phyloP scores from a whole-genome alignment of 2,888 invertebrate species.

The Laothoe populi region DNA sequence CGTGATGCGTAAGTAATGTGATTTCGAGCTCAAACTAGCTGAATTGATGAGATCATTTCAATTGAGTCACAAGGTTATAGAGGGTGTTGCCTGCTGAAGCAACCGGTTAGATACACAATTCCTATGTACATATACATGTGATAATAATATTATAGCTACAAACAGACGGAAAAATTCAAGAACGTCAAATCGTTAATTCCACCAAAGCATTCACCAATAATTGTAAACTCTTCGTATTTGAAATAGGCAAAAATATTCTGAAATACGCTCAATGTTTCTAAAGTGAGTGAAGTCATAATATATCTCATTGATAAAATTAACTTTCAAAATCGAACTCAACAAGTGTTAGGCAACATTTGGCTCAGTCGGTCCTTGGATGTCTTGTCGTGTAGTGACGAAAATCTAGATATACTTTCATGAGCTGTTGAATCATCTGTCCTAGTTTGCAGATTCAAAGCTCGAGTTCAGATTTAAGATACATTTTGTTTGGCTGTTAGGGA shows the following conservation, averaged over 20 bases:
- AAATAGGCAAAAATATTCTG: neutral
- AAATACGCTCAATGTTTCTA: neutral
- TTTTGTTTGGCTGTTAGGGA: neutral
- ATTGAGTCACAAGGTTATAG: constrained; percentile 1
- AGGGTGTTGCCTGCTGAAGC: neutral
- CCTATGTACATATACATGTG: too few relatives aligned
- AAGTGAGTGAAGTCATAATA: neutral
- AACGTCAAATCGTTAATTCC: too few relatives aligned
- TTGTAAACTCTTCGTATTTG: too few relatives aligned
- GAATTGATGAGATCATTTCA: constrained; percentile 14
- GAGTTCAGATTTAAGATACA: neutral
- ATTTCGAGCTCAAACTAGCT: neutral
- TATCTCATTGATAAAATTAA: constrained; percentile 4
- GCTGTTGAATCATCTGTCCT: constrained; percentile 16
- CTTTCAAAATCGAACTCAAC: neutral
- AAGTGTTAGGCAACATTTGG: constrained; percentile 10
- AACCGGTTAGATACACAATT: neutral
- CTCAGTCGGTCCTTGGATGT: constrained; percentile 6
- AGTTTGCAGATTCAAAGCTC: neutral
- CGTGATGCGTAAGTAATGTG: constrained; percentile 1
- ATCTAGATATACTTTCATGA: constrained; percentile 4
- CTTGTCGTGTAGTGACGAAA: neutral
- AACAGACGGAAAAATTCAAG: too few relatives aligned
- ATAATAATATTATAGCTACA: too few relatives aligned
- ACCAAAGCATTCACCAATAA: neutral